Conservation (phyloP, 2,113 vertebrate species). For the Abramis brama region DNA sequence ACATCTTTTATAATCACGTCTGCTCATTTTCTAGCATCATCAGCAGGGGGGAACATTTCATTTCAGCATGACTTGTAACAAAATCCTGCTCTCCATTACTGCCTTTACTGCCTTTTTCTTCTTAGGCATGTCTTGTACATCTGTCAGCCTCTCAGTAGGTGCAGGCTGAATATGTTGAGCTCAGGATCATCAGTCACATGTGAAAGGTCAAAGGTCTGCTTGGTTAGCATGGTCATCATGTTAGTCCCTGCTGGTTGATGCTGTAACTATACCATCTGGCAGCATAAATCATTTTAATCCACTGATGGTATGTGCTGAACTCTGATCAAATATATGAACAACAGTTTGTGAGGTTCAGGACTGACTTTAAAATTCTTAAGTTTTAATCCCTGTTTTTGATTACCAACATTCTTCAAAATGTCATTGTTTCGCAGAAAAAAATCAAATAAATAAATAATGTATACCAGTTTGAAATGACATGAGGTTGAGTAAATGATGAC, state of each 20-base stretch:
- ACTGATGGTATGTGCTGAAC: neutral
- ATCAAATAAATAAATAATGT: neutral
- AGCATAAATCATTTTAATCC: neutral
- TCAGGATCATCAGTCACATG: neutral
- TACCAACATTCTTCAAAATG: neutral
- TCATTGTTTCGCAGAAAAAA: too few species aligned
- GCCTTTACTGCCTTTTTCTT: neutral
- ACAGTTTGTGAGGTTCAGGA: neutral
- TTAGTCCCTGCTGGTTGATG: neutral
- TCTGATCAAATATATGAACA: neutral
- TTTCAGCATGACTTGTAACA: neutral
- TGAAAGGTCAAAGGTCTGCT: neutral
- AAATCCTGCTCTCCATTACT: neutral
- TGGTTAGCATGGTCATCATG: neutral
- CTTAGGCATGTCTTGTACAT: neutral
- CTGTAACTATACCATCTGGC: neutral
- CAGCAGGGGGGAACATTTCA: neutral
- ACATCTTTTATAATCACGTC: slow-evolving; percentile 21
- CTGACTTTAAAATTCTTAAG: neutral
- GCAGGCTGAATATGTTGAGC: neutral
- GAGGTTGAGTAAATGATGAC: too few species aligned
- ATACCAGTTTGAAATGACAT: too few species aligned
- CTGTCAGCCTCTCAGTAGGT: slow-evolving; percentile 21
- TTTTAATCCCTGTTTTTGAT: neutral
- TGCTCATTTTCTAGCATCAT: neutral